Conservation (phyloP, 2,113 vertebrate species). For the Protomyctophum bolini region DNA sequence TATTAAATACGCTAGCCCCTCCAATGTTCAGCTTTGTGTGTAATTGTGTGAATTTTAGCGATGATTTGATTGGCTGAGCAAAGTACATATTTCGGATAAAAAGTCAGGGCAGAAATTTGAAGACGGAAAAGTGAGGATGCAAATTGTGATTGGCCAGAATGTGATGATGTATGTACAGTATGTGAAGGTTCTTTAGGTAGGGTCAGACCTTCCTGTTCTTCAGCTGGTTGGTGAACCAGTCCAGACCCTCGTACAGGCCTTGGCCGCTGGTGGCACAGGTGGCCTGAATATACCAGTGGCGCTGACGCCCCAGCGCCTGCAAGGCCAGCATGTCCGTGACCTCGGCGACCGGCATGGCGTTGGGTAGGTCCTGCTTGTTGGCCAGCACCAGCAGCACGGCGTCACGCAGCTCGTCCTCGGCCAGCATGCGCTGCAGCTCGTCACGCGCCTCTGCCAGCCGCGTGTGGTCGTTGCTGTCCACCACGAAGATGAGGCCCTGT, state of each 20-base stretch:
- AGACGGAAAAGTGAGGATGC: too few species aligned
- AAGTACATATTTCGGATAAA: too few species aligned
- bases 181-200: too few species aligned
- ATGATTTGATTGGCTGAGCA: too few species aligned
- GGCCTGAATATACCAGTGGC: slow-evolving; percentile 93
- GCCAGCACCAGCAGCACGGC: slow-evolving; percentile 94
- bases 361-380: slow-evolving; percentile 97
- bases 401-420: slow-evolving; percentile 93
- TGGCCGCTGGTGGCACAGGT: slow-evolving; percentile 73
- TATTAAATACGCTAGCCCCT: too few species aligned
- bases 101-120: too few species aligned
- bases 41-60: too few species aligned
- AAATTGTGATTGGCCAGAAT: too few species aligned
- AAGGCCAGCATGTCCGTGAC: slow-evolving; percentile 92
- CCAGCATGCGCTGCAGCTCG: slow-evolving; percentile 94
- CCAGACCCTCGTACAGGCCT: slow-evolving; percentile 95
- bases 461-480: slow-evolving; percentile 96
- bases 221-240: slow-evolving; percentile 37
- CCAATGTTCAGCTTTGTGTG: too few species aligned
- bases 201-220: too few species aligned
- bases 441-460: slow-evolving; percentile 93
- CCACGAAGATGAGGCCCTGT: slow-evolving; percentile 96
- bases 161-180: too few species aligned
- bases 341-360: slow-evolving; percentile 89
- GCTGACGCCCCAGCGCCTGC: slow-evolving; percentile 89